Base-by-base conservation (phyloP, 37 sponge, comb jelly and placozoan genomes). In the Trichoplax adhaerens region DNA sequence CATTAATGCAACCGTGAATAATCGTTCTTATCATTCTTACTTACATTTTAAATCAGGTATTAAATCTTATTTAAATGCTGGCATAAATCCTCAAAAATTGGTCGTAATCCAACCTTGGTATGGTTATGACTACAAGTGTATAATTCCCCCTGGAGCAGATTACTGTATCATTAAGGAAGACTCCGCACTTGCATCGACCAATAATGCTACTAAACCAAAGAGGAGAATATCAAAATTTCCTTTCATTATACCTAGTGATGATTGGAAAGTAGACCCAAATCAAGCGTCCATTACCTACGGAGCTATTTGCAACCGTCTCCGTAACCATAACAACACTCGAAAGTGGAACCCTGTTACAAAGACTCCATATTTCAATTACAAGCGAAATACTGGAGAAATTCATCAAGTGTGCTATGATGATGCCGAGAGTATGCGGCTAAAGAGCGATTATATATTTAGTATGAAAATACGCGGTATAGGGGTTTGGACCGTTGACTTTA, bases 351-450 rank as follows among this genome's bases (percentile, higher is more conserved):
- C 7, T 49, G 72, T 79, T 4, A 55, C 72, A 12, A 47, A 52
- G 50, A 55, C 82, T 2, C 82, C 84, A 1, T 81, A 62, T 59
- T 88, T 88, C 55, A 70, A 83, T 53, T 81, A 78, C 62, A 77
- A 64, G 57, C 5, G 60, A 58, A 50, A n/a, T 12, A 63, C 65
- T 58, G 79, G 78, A n/a, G n/a, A 50, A 51, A 6, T 6, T 8
- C 89, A 88, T 54, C 87, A 91, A 75, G 82, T 87, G 0, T 91
- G 92, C 88, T 91, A 70, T 64, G 92, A 91, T 57, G 84, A 87
- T 65, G 82, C 92, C 0, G 62, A 76, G 62, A 91, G 92, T 54
- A 77, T 91, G 10, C 58, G 58, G 7, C 7, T 79, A 66, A 91
- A 91, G 83, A 87, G 76, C 66, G 5, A 56, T 5, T 72, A 73